Evolutionary conservation across 1,140 invertebrate genomes (phyloP).

Genomic region (Bombus soroeensis): DNA sequence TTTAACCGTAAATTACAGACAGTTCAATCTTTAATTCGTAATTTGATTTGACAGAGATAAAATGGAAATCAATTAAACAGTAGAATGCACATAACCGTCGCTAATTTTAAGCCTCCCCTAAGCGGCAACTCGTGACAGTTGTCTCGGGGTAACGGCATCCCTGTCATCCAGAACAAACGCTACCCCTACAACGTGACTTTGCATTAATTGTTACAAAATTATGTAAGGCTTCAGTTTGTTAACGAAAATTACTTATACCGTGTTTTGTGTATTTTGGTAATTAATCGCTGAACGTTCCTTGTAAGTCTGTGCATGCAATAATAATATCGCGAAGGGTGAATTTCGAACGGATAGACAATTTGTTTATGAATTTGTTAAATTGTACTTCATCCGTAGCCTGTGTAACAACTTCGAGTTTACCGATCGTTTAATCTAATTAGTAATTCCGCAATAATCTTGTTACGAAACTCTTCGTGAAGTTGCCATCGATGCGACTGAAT

Average conservation of each 20-base stretch:
- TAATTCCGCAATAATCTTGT: constrained; percentile 40
- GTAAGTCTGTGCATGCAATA: not conserved
- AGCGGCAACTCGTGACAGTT: constrained; percentile 35
- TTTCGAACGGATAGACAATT: not conserved
- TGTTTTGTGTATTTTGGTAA: constrained; percentile 17
- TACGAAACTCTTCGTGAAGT: constrained; percentile 35
- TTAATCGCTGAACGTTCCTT: constrained; percentile 14
- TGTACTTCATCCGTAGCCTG: not conserved
- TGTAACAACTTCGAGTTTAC: constrained; percentile 32
- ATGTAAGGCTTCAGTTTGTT: constrained; percentile 54
- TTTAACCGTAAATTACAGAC: not conserved
- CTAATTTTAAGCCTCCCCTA: constrained; percentile 42
- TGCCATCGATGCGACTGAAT: constrained; percentile 38
- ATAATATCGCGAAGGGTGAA: not conserved
- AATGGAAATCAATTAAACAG: constrained; percentile 38
- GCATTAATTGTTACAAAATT: constrained; percentile 70
- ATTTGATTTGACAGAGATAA: constrained; percentile 23
- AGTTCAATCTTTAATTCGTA: not conserved
- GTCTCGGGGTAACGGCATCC: constrained; percentile 28
- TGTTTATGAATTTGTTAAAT: constrained; percentile 31
- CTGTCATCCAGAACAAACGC: constrained; percentile 32
- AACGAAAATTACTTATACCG: constrained; percentile 21
- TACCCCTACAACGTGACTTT: constrained; percentile 64
- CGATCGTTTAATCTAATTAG: constrained; percentile 38
- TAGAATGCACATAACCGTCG: constrained; percentile 28